Evolutionary conservation across 2,888 invertebrate genomes (phyloP), one percentile per base, ranked within the genome.

Genomic region (Heteromyza rotundicornis): DNA sequence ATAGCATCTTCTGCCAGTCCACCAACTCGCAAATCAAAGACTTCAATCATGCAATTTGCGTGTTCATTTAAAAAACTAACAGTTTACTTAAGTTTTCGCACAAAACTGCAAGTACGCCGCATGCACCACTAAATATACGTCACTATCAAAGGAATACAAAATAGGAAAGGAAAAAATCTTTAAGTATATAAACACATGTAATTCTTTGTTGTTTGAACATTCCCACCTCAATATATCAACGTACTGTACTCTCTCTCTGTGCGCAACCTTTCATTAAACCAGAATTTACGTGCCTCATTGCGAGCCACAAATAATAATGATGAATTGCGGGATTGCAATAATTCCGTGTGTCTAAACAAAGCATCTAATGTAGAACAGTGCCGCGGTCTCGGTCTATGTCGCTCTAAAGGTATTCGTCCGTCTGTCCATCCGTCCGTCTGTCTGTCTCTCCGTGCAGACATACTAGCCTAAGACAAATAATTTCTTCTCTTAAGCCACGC

Each of bases 241-340:
- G 47, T 3, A 19, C 3, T 7, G 47, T 3, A 17, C 5, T 47
- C 7, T 12, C 5, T 32, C 7, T n/a, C 3, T 8, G 40, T 17
- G 5, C 17, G 19, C 10, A 19, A 47, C 47, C 47, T 2, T 14
- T 47, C 20, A 47, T 47, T 47, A 47, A 8, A 47, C 47, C 47
- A 19, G 47, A 47, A 47, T 47, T 47, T 47, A 47, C 47, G 47
- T 47, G 47, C 47, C 17, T 17, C 47, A 8, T 3, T 3, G 40
- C 47, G 3, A 17, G 47, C 19, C 19, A 47, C 2, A 70, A 70
- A 71, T 69, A 74, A 76, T 77, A 77, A 77, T 78, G 78, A 78
- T 78, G 77, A 77, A 78, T 77, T 75, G 76, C 71, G 70, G 73
- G 68, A 78, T 78, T 77, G 74, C 68, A 71, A 71, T 73, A 75